Evolutionary conservation across 1,140 invertebrate species (phyloP).

Genomic region (Bilobella aurantiaca): DNA sequence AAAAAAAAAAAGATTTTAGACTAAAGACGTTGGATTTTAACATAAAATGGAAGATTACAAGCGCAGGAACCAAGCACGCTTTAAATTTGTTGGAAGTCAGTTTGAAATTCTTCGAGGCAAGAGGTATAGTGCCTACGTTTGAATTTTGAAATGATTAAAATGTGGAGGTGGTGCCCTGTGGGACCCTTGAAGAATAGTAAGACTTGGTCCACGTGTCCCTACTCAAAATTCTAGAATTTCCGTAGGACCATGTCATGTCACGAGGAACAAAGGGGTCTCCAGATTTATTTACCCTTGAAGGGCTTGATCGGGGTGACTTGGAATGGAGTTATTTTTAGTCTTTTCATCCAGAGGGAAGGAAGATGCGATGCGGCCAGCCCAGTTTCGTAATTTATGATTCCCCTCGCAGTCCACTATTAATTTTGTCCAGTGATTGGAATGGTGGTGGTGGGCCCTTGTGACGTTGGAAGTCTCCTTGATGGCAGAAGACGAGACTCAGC

Average conservation of each 20-base stretch:
- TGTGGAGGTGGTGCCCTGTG: not conserved
- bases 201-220: not conserved
- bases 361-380: not conserved
- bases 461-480: constrained; percentile 8
- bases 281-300: not conserved
- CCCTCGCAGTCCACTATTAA: not conserved
- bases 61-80: not conserved
- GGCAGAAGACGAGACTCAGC: not conserved
- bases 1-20: no score
- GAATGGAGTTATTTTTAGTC: constrained; percentile 6
- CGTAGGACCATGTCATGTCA: not conserved
- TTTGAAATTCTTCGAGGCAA: not conserved
- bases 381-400: not conserved
- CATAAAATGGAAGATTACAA: no score
- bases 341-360: no score
- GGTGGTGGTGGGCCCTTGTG: not conserved
- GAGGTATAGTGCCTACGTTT: no score
- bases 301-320: not conserved
- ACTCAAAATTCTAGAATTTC: not conserved
- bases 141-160: not conserved
- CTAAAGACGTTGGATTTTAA: no score
- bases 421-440: not conserved
- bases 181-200: no score
- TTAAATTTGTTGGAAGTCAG: not conserved
- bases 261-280: not conserved